Evolutionary conservation across 2,113 vertebrate species (phyloP).

Genomic region (Trematocara unimaculatum): DNA sequence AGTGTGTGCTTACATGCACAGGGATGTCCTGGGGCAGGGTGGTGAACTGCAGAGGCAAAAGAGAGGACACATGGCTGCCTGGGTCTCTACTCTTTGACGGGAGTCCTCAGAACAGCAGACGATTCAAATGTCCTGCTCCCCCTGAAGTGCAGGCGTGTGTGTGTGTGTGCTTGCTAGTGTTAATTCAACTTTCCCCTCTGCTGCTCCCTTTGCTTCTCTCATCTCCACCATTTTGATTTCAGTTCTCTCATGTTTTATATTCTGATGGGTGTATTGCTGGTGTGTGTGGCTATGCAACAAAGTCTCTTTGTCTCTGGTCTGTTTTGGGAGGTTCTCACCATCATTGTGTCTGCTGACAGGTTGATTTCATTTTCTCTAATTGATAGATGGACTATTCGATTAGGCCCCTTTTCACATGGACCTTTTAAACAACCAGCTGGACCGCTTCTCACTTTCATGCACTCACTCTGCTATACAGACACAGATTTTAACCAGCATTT

Average conservation of each 20-base stretch:
- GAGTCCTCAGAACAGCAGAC: slow-evolving; percentile 15
- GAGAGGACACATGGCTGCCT: slow-evolving; percentile 50
- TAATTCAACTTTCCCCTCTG: slow-evolving; percentile 10
- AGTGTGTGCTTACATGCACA: not conserved
- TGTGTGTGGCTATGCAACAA: not conserved
- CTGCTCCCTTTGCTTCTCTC: not conserved
- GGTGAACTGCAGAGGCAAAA: slow-evolving; percentile 27
- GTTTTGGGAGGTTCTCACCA: not conserved
- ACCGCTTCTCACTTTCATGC: not conserved
- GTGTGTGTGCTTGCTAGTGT: not conserved
- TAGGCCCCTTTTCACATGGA: not conserved
- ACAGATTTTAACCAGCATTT: not conserved
- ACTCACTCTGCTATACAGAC: not conserved
- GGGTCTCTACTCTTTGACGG: slow-evolving; percentile 20
- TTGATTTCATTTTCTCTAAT: slow-evolving; percentile 14
- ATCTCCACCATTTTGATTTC: slow-evolving; percentile 33
- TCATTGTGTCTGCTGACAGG: slow-evolving; percentile 17
- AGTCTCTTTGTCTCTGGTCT: not conserved
- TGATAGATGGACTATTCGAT: slow-evolving; percentile 41
- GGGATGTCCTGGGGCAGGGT: slow-evolving; percentile 21
- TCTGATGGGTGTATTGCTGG: not conserved
- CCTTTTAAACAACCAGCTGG: slow-evolving; percentile 23
- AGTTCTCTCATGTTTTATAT: not conserved
- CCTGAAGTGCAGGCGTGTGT: not conserved
- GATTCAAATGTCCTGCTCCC: slow-evolving; percentile 2